phyloP scores from a whole-genome alignment of 2,113 vertebrate genomes.

The Eurypyga helias region DNA sequence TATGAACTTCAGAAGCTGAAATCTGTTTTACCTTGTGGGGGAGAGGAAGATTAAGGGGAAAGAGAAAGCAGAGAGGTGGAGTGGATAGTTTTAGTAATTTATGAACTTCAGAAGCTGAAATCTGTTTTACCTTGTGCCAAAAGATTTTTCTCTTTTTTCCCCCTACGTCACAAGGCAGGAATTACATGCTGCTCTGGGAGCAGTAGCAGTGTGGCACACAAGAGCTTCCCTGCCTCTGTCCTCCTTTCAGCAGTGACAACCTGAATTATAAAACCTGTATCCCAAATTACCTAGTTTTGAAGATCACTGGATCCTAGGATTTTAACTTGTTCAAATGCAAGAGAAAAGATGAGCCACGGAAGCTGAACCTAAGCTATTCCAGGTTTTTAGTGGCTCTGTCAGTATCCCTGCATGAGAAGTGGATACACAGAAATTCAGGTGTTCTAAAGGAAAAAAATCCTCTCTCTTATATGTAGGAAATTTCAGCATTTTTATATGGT shows the following conservation, averaged over 20 bases:
- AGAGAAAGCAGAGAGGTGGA: neutral
- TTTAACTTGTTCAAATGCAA: neutral
- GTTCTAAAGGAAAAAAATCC: neutral
- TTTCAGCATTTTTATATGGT: neutral
- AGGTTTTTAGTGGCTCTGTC: neutral
- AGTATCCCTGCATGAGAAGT: neutral
- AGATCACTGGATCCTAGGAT: neutral
- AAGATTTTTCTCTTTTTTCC: neutral
- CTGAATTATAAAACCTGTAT: neutral
- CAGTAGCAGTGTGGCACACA: fast-evolving
- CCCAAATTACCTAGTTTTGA: neutral
- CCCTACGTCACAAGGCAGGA: neutral
- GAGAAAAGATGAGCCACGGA: neutral
- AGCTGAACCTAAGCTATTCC: neutral
- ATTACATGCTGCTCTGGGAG: neutral
- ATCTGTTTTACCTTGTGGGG: too few relatives aligned
- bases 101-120: neutral
- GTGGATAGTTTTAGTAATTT: neutral
- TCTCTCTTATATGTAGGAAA: too few relatives aligned
- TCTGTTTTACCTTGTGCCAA: neutral
- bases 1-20: too few relatives aligned
- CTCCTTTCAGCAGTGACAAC: neutral
- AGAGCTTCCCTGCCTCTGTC: neutral
- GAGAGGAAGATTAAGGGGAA: neutral
- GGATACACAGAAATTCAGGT: neutral